Percentiles rank a stretch among this genome's conserved stretches.
phyloP scores from a whole-genome alignment of 2,113 vertebrate genomes.

The Forbesichthys papilliferus region DNA sequence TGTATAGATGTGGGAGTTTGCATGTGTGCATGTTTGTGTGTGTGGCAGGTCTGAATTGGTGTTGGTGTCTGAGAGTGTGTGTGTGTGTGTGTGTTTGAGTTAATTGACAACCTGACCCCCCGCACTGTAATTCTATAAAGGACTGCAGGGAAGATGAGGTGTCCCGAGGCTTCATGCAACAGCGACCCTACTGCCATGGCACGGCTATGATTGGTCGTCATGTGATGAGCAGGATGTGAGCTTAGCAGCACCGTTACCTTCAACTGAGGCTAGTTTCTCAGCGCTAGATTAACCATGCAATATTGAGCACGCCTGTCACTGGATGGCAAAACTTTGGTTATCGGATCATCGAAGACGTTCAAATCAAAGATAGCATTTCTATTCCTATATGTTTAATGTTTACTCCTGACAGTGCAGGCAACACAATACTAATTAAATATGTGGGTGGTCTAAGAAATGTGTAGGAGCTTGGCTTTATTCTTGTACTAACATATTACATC shows the following conservation, averaged over 20 bases:
- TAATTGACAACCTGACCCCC: conserved; percentile 63
- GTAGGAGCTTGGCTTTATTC: conserved; percentile 21
- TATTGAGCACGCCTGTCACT: no score
- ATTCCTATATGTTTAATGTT: no score
- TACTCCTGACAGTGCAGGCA: no score
- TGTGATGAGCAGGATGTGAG: neutral
- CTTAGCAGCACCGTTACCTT: neutral
- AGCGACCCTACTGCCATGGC: conserved; percentile 28
- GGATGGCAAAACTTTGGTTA: no score
- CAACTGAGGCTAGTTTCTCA: neutral
- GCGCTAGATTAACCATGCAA: no score
- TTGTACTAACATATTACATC: conserved; percentile 29
- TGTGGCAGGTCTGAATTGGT: conserved; percentile 7
- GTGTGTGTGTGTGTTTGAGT: conserved; percentile 21
- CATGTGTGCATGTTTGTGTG: conserved; percentile 11
- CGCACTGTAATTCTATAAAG: conserved; percentile 31
- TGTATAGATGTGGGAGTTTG: conserved; percentile 6
- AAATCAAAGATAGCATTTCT: no score
- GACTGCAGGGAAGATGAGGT: neutral
- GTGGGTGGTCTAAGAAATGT: conserved; percentile 48
- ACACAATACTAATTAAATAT: conserved; percentile 32
- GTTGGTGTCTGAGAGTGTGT: conserved; percentile 29
- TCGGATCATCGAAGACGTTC: no score
- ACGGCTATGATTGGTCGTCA: conserved; percentile 33
- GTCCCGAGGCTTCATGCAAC: conserved; percentile 33